These are phyloP conservation scores for Muscicapa striata DNA, from an alignment of 2,797 vertebrate genomes.

Conservation along the genomic window DNA sequence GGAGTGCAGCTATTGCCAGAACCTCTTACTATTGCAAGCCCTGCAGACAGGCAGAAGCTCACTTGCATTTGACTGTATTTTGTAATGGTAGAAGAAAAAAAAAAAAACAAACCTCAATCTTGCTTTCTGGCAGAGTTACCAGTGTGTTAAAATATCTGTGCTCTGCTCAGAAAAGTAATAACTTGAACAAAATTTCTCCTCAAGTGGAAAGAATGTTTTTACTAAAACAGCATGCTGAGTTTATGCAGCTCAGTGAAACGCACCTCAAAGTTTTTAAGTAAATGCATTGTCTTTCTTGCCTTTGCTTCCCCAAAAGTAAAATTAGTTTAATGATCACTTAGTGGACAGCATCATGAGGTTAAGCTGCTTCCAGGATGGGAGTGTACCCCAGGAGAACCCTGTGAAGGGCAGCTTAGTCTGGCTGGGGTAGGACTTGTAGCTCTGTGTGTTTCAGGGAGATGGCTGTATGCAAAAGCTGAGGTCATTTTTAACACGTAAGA, in stretches of 20 bases:
- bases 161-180: background rate
- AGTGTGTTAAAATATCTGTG: background rate
- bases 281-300: background rate
- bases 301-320: background rate
- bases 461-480: background rate
- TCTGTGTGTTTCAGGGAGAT: background rate
- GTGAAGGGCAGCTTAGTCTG: background rate
- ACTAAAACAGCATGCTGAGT: background rate
- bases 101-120: background rate
- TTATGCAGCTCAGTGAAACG: background rate
- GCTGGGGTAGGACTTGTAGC: background rate
- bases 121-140: background rate
- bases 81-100: background rate
- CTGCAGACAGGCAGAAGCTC: background rate
- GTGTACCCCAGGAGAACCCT: slow-evolving; percentile 6
- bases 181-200: background rate
- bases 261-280: background rate
- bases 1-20: background rate
- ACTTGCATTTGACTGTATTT: background rate
- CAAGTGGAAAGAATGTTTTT: background rate
- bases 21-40: background rate
- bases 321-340: background rate
- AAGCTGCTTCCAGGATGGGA: background rate
- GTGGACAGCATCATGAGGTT: background rate
- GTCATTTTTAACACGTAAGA: background rate